These are phyloP conservation scores for Sebastiscus albofasciatus DNA, from an alignment of 2,797 vertebrate genomes.

Conservation along the genomic window DNA sequence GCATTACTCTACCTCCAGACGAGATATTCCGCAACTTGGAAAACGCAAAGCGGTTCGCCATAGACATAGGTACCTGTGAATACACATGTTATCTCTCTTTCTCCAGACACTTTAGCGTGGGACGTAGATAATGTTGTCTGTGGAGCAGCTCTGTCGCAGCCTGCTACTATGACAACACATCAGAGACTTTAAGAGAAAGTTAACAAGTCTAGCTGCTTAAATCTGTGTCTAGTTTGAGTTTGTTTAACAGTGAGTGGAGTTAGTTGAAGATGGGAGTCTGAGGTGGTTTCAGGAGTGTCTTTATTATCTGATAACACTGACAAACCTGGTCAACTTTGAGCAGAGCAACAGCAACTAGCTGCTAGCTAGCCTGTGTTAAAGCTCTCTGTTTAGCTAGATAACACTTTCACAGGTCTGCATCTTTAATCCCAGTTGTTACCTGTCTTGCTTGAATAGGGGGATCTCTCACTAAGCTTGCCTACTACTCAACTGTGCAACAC, in stretches of 20 bases:
- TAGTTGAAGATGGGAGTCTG: background rate
- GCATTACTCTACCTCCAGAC: constrained; percentile 95
- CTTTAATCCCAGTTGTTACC: background rate
- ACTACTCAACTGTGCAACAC: constrained; percentile 99
- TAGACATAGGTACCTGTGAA: constrained; percentile 90
- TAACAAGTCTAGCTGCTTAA: constrained; percentile 37
- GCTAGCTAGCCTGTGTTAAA: constrained; percentile 19
- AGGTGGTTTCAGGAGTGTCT: background rate
- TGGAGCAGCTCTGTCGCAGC: constrained; percentile 20
- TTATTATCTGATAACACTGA: background rate
- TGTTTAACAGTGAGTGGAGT: background rate
- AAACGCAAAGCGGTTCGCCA: constrained; percentile 97
- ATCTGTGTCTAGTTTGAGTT: too few relatives aligned
- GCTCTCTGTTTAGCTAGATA: background rate
- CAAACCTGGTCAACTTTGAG: constrained; percentile 29
- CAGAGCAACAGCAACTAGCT: constrained; percentile 19
- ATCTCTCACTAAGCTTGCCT: constrained; percentile 96
- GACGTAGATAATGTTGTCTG: constrained; percentile 10
- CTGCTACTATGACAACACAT: constrained; percentile 47
- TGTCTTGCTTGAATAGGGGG: constrained; percentile 84
- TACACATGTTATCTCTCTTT: background rate
- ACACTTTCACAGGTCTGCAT: background rate
- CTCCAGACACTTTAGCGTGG: background rate
- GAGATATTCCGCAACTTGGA: constrained; percentile 97
- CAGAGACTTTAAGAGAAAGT: constrained; percentile 22